These are phyloP conservation scores for Epinephelus fuscoguttatus DNA, from an alignment of 2,113 vertebrate species.

Conservation along the genomic window DNA sequence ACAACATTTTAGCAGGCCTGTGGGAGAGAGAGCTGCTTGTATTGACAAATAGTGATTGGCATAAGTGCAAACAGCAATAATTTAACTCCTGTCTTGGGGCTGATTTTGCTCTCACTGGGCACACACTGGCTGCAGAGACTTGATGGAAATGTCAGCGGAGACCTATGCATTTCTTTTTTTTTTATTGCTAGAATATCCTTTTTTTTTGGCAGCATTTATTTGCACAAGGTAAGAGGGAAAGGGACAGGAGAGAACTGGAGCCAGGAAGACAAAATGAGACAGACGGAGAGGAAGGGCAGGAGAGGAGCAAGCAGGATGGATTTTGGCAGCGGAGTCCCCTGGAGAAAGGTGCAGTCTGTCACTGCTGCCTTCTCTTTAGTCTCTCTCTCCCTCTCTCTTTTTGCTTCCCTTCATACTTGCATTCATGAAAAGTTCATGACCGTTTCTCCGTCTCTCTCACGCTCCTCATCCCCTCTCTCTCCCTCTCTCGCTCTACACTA, in stretches of 20 bases:
- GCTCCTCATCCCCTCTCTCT: not conserved
- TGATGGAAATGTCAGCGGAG: not conserved
- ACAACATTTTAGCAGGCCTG: not conserved
- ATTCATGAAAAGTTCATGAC: conserved; percentile 70
- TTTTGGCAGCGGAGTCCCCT: conserved; percentile 49
- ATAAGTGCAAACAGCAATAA: conserved; percentile 45
- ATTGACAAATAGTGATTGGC: conserved; percentile 45
- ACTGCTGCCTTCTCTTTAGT: conserved; percentile 32
- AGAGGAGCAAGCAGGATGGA: conserved; percentile 19
- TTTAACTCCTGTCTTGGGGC: conserved; percentile 45
- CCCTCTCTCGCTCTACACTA: not conserved
- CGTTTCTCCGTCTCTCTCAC: conserved; percentile 32
- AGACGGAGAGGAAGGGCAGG: not conserved
- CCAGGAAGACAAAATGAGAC: conserved; percentile 17
- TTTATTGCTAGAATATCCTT: conserved; percentile 29
- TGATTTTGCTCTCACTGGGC: conserved; percentile 16
- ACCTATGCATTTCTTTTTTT: not conserved
- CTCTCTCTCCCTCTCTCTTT: not conserved
- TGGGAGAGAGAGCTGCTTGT: conserved; percentile 28
- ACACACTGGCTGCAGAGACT: conserved; percentile 18
- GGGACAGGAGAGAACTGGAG: not conserved
- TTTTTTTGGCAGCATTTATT: conserved; percentile 19
- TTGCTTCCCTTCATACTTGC: conserved; percentile 33
- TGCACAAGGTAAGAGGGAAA: conserved; percentile 17
- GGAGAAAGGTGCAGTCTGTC: conserved; percentile 57